A percentile compares a stretch with the other conserved stretches of the same genome.
Conservation (phyloP, 2,888 invertebrate genomes). For the Philopedon plagiatum region DNA sequence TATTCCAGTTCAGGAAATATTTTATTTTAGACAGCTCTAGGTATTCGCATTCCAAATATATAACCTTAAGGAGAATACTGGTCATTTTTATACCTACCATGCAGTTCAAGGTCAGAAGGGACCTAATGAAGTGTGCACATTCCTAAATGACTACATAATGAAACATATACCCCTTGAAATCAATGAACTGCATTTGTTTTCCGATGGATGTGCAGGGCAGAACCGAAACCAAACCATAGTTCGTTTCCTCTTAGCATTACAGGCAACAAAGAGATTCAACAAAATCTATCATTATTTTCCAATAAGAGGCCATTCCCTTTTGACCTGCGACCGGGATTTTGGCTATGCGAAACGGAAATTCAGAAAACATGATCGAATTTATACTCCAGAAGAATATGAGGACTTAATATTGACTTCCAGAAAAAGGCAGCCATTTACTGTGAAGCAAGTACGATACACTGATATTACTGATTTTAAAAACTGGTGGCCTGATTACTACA, state of each 20-base stretch:
- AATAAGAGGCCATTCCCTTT: slow-evolving; percentile 49
- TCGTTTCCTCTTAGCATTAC: slow-evolving; percentile 48
- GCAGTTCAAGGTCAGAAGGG: slow-evolving; percentile 50
- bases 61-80: slow-evolving; percentile 29
- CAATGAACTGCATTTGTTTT: slow-evolving; percentile 51
- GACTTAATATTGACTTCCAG: no score
- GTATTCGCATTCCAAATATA: slow-evolving; percentile 29
- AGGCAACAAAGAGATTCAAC: slow-evolving; percentile 43
- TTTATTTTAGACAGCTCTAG: slow-evolving; percentile 54
- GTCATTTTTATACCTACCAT: slow-evolving; percentile 49
- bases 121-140: slow-evolving; percentile 51
- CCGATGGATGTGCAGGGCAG: slow-evolving; percentile 51
- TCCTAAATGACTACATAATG: slow-evolving; percentile 47
- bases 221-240: slow-evolving; percentile 51
- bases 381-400: no score
- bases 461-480: slow-evolving; percentile 38
- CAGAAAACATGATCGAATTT: slow-evolving; percentile 49
- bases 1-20: slow-evolving; percentile 58
- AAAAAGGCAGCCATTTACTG: no score
- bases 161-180: slow-evolving; percentile 34
- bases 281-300: slow-evolving; percentile 51
- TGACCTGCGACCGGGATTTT: slow-evolving; percentile 54
- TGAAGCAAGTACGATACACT: slow-evolving; percentile 17
- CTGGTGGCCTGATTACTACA: slow-evolving; percentile 30
- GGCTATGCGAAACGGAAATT: slow-evolving; percentile 47